Evolutionary conservation across 2,113 vertebrate genomes (phyloP).

Genomic region (Morone chrysops): DNA sequence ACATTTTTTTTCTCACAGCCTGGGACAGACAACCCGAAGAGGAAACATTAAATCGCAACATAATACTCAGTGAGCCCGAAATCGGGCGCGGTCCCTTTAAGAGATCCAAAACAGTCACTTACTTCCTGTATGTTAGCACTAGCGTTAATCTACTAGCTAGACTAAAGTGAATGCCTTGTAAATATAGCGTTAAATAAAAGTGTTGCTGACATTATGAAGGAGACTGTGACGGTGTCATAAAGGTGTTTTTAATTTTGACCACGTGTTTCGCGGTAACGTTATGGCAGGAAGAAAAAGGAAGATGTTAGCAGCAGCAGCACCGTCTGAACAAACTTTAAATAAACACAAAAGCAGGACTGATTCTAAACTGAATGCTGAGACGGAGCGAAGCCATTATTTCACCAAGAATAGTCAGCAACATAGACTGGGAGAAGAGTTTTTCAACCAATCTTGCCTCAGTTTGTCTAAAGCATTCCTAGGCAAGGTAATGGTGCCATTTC

Average conservation of each 20-base stretch:
- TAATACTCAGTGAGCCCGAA: background rate
- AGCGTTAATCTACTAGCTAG: background rate
- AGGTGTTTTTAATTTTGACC: background rate
- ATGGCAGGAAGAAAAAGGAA: constrained; percentile 80
- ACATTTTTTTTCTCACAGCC: background rate
- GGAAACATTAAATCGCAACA: constrained; percentile 7
- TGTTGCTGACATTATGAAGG: background rate
- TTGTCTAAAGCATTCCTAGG: constrained; percentile 93
- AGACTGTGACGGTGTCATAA: background rate
- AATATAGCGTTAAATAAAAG: too few relatives aligned
- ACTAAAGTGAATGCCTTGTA: too few relatives aligned
- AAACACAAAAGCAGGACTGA: background rate
- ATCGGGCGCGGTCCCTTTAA: constrained; percentile 72
- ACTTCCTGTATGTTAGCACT: constrained; percentile 54
- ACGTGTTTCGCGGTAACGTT: background rate
- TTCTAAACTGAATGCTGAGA: background rate
- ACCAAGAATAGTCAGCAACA: background rate
- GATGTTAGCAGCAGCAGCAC: background rate
- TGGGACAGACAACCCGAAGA: background rate
- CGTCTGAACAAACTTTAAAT: background rate
- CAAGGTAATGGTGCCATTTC: constrained; percentile 82
- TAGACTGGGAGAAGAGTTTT: constrained; percentile 86
- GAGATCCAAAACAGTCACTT: constrained; percentile 27
- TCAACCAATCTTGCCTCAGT: constrained; percentile 87
- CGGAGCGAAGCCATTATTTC: constrained; percentile 87